Base-by-base conservation (phyloP, 2,888 invertebrate genomes). In the Morpho achilles region DNA sequence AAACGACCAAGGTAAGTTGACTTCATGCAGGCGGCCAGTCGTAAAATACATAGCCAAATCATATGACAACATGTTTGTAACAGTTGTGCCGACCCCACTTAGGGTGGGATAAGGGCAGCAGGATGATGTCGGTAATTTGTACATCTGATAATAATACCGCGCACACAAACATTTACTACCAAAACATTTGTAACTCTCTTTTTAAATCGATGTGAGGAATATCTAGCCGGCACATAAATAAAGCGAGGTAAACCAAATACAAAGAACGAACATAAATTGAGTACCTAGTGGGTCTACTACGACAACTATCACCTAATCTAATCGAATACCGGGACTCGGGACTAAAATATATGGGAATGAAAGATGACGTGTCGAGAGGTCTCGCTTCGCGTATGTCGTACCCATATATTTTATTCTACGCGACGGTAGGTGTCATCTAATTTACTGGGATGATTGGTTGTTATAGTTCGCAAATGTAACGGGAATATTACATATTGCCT, bases 281-380 rank as follows among this genome's bases (percentile, higher is more conserved):
- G 67, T 68, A 64, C 48, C 65, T 63, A 64, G 61, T 57, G 67
- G 62, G 58, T 61, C 59, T 61, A 53, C 61, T 64, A 60, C 65
- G 66, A 70, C 67, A 69, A 69, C 69, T 70, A 69, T 72, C 64
- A 67, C 64, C 70, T 67, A 67, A 71, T 71, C 64, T 70, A 71
- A 70, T 70, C 69, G 70, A 71, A 70, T 67, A 66, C 69, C 62
- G 63, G 66, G 66, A 68, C 69, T 67, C 62, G 62, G 59, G 69
- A 66, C 61, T 62, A 65, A 67, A 68, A 69, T 70, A 69, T 68
- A 67, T 65, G 65, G 62, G 67, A 65, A 71, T 72, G 69, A 68
- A 70, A 70, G 67, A 69, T 70, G 72, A 70, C 70, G 64, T 61
- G 69, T 71, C 67, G 68, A 70, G 69, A 71, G 72, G 66, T 72